Base-by-base conservation (phyloP, 2,888 invertebrate species). In the Gastrophysa polygoni region DNA sequence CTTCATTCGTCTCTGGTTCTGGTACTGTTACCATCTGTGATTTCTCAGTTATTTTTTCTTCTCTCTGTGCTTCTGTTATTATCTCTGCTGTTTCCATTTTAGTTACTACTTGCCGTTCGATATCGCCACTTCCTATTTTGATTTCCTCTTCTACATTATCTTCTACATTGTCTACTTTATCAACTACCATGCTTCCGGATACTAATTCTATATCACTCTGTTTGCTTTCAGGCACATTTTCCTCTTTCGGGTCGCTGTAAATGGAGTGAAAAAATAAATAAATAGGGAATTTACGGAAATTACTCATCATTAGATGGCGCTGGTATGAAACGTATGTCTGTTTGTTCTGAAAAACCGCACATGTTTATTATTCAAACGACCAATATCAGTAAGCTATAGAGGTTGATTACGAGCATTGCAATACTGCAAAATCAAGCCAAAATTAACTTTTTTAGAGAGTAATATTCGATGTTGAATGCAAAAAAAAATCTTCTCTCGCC, bases 121-220 rank as follows among this genome's bases (percentile, higher is more conserved):
- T 52, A 32, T 16, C n/a, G 4, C 16, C 29, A 11, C 6, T 21
- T 48, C 48, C 48, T 24, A 28, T 18, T 48, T 44, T 44, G 28
- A 54, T 43, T 54, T 43, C 34, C 14, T 43, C 57, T 48, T 32
- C 28, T 48, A 11, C 20, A 29, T 18, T 16, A 24, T 43, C 54
- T 38, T 34, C 49, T 32, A 32, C 34, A 28, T 46, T 54, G 49
- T 66, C 55, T 59, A 44, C 34, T 52, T 52, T 34, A 43, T 43
- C 34, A 38, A 18, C 49, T 54, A 17, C 24, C 28, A 21, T 59
- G 16, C 52, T 59, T 32, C 59, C 61, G 28, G 55, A 51, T 63
- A 54, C 38, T 61, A 61, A 48, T 61, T 63, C 66, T 61, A 64
- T 49, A 63, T 60, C 61, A 61, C 63, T 59, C 57, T 60, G 59